Evolutionary conservation across 2,113 vertebrate genomes (phyloP), one percentile per base, ranked within the genome.

Genomic region (Chunga burmeisteri): DNA sequence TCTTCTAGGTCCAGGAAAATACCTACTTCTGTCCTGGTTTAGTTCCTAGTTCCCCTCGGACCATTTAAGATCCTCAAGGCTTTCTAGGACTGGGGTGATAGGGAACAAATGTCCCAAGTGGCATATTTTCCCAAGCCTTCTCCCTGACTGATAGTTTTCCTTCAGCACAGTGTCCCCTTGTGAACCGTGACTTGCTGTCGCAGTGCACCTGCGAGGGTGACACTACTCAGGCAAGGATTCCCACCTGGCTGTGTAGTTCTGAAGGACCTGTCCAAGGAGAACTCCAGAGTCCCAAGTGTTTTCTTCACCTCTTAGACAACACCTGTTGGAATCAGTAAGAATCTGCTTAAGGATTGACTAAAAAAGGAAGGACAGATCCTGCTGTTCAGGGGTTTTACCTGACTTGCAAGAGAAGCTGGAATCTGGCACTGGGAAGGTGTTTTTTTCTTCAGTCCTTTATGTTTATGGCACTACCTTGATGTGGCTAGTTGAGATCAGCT

Each of bases 121-220:
- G 6, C 23, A 23, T 21, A 14, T 81, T 19, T 74, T 95, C 56
- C 55, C 3, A 2, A 66, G 61, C 7, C 46, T 83, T 62, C 42
- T 70, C 38, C 22, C 26, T 67, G 26, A 42, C 11, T 78, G 68
- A 34, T 27, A 47, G 29, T 11, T 86, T 84, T 56, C 27, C 22
- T 42, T 83, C 55, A 78, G 30, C 46, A 40, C 12, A 36, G 13
- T 17, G 16, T 78, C 26, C 47, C 22, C 2, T 4, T 53, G 80
- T 70, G 73, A 86, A 49, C 27, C 0, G 1, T 66, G 59, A 46
- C 55, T 61, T 0, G 0, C 23, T 88, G 62, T n/a, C 19, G 82
- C n/a, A 42, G 42, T 44, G 58, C 20, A 29, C 47, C 18, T 5
- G 1, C 0, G 2, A 72, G 25, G 23, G 11, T 38, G 47, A 8